A percentile compares a stretch with the other conserved stretches of the same genome.
Conservation (phyloP, 30 jellyfish, hydroid and myxozoan species). For the Aurelia coerulea region DNA sequence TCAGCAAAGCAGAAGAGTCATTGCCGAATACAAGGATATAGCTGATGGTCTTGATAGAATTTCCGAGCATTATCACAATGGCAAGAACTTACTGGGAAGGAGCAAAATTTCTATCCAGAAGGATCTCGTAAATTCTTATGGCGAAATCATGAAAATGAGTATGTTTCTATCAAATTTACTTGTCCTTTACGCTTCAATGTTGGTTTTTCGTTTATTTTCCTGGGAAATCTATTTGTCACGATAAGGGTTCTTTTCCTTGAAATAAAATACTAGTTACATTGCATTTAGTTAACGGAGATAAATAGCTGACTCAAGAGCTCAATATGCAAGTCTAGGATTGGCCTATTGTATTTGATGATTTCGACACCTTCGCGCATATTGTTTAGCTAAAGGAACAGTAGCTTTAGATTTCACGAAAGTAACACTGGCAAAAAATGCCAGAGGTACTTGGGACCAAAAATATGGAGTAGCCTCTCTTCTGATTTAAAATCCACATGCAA, state of each 20-base stretch:
- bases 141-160: background rate
- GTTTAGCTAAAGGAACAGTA: no score
- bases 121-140: background rate
- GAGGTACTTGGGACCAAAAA: no score
- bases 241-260: background rate
- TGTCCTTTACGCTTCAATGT: no score
- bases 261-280: background rate
- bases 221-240: background rate
- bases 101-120: background rate
- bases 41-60: background rate
- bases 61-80: background rate
- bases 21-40: conserved; percentile 3
- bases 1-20: conserved; percentile 8
- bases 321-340: no score
- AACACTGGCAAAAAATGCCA: no score
- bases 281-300: no score
- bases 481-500: no score
- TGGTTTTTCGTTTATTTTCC: background rate
- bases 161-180: background rate
- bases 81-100: background rate
- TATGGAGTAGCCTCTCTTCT: no score
- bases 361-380: no score
- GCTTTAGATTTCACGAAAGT: no score
- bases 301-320: no score
- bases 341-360: no score